Evolutionary conservation across 2,888 invertebrate genomes (phyloP).

Genomic region (Caenorhabditis imperialis): DNA sequence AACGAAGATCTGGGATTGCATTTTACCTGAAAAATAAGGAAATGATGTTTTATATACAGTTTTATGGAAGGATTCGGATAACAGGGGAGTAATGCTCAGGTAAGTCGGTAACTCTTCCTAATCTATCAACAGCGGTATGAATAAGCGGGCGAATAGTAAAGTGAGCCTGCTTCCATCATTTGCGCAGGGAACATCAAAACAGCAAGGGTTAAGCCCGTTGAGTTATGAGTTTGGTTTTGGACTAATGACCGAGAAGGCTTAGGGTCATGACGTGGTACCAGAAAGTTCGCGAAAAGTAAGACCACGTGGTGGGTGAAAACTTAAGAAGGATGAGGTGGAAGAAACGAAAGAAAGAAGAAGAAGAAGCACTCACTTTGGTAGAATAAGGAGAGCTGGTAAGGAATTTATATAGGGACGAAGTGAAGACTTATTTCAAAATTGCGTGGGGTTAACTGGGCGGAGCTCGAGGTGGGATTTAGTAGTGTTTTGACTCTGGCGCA

Average conservation of each 20-base stretch:
- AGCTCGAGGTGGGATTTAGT: conserved; percentile 16
- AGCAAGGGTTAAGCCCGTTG: conserved; percentile 45
- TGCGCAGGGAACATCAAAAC: conserved; percentile 31
- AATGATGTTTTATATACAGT: too few relatives aligned
- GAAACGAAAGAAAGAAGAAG: background rate
- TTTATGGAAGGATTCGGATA: background rate
- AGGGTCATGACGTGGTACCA: conserved; percentile 5
- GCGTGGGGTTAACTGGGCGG: conserved; percentile 45
- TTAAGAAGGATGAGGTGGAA: conserved; percentile 4
- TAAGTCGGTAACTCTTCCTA: too few relatives aligned
- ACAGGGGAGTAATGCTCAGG: background rate
- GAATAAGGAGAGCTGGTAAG: conserved; percentile 13
- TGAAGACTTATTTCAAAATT: conserved; percentile 37
- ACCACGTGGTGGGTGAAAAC: background rate
- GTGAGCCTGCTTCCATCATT: background rate
- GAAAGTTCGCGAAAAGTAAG: conserved; percentile 3
- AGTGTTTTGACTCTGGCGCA: conserved; percentile 8
- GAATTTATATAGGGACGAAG: conserved; percentile 34
- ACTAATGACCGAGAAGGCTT: conserved; percentile 3
- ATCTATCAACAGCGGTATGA: too few relatives aligned
- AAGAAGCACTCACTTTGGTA: conserved; percentile 26
- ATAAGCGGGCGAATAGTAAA: conserved; percentile 30
- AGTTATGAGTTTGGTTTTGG: conserved; percentile 26
- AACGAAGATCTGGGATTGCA: conserved; percentile 44
- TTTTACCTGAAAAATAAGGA: conserved; percentile 36